phyloP scores from a whole-genome alignment of 53 echinoderm and acorn worm genomes.

The Apostichopus leukothele region DNA sequence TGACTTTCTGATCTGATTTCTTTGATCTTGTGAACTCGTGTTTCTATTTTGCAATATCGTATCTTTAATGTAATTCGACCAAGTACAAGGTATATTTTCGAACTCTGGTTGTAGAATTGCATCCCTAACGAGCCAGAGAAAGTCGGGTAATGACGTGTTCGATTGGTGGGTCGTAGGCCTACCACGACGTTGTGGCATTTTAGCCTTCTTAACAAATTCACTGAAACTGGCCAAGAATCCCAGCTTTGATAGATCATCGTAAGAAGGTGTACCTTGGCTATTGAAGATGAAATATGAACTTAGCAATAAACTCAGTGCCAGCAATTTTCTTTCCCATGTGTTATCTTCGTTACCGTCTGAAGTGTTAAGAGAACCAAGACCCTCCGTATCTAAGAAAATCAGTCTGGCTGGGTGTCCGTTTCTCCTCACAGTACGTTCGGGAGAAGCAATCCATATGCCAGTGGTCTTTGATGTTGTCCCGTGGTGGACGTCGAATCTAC shows the following conservation, averaged over 20 bases:
- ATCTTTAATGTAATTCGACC: not conserved
- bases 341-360: not conserved
- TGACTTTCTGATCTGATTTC: not conserved
- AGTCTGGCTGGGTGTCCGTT: not conserved
- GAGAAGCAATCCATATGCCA: slow-evolving; percentile 20
- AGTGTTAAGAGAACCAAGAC: slow-evolving; percentile 11
- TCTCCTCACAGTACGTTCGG: not conserved
- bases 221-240: not conserved
- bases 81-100: not conserved
- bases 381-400: slow-evolving; percentile 23
- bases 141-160: not conserved
- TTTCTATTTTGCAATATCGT: not conserved
- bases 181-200: too few relatives aligned
- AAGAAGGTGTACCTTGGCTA: slow-evolving; percentile 22
- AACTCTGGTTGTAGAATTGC: slow-evolving; percentile 7
- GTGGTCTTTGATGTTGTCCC: slow-evolving; percentile 22
- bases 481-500: slow-evolving; percentile 13
- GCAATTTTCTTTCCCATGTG: slow-evolving; percentile 31
- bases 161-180: not conserved
- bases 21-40: not conserved
- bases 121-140: slow-evolving; percentile 31
- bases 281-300: slow-evolving; percentile 45
- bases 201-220: not conserved
- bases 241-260: not conserved
- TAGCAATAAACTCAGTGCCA: slow-evolving; percentile 22